Evolutionary conservation across 2,888 invertebrate species (phyloP).

Genomic region (Caradrina clavipalpis): DNA sequence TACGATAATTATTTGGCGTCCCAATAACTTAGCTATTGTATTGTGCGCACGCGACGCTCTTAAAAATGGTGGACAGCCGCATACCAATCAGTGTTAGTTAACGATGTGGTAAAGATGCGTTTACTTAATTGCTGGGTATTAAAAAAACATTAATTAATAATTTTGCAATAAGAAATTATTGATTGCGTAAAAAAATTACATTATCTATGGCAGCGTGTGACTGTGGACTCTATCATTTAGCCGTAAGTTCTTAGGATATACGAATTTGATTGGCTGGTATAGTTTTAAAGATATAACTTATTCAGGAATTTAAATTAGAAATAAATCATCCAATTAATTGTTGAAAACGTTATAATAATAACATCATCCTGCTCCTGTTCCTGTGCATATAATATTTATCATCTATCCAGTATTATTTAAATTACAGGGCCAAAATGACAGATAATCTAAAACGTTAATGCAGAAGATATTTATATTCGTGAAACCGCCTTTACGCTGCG

Average conservation of each 20-base stretch:
- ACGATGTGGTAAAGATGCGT: slow-evolving; percentile 17
- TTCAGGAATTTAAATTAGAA: too few relatives aligned
- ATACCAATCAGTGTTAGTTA: slow-evolving; percentile 20
- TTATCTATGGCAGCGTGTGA: background rate
- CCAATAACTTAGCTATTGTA: slow-evolving; percentile 39
- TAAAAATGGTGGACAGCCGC: slow-evolving; percentile 35
- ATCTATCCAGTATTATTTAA: too few relatives aligned
- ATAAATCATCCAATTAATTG: too few relatives aligned
- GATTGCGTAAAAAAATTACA: background rate
- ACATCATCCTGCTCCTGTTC: too few relatives aligned
- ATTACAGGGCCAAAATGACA: background rate
- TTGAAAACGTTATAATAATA: too few relatives aligned
- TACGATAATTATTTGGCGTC: slow-evolving; percentile 44
- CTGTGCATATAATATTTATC: too few relatives aligned
- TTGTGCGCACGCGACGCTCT: slow-evolving; percentile 43
- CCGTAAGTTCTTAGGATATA: too few relatives aligned
- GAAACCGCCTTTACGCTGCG: slow-evolving; percentile 20
- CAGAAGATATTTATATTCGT: background rate
- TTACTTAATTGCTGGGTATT: background rate
- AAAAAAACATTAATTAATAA: background rate
- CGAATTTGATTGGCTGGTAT: too few relatives aligned
- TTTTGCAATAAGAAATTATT: background rate
- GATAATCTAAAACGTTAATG: background rate
- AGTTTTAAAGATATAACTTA: too few relatives aligned
- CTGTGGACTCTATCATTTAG: too few relatives aligned